A percentile compares a stretch with the other conserved stretches of the same genome.
Evolutionary conservation across 1,140 invertebrate species (phyloP).

Genomic region (silkworm (Bombyx mori)): ASM3026992v2 NC_085122.1:6180001-6180500

Average conservation of each 20-base stretch:
- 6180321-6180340: conserved; percentile 51
- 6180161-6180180: not conserved
- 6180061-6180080: no score
- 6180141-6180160: not conserved
- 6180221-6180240: conserved; percentile 37
- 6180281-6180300: conserved; percentile 86
- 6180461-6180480: no score
- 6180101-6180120: no score
- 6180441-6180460: conserved; percentile 61
- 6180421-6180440: conserved; percentile 73
- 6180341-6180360: conserved; percentile 25
- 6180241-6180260: conserved; percentile 26
- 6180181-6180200: conserved; percentile 1
- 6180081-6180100: no score
- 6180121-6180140: no score
- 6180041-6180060: no score
- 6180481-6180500: no score
- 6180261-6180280: conserved; percentile 71
- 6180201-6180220: conserved; percentile 39
- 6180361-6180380: conserved; percentile 83
- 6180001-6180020: no score
- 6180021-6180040: no score
- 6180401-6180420: conserved; percentile 85
- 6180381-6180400: conserved; percentile 87
- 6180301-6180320: conserved; percentile 83